These are phyloP conservation scores for Chironomus tepperi DNA, from an alignment of 1,140 invertebrate species.

Conservation along the genomic window DNA sequence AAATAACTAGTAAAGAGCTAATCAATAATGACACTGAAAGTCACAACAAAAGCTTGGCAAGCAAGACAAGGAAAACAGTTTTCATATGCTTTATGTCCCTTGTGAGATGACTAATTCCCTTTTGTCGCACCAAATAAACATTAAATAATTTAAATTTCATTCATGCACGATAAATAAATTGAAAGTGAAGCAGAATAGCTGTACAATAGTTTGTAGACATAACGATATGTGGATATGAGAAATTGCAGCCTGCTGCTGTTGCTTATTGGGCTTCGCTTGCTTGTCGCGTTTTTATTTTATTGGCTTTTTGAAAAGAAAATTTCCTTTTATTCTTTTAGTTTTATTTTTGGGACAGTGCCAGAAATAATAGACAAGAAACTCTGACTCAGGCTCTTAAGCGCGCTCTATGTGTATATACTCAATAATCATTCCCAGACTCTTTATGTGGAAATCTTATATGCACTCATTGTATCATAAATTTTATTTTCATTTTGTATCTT, in stretches of 20 bases:
- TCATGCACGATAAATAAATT: not conserved
- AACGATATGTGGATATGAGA: not conserved
- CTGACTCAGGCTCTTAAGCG: not conserved
- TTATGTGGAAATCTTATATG: not conserved
- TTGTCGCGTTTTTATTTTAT: not conserved
- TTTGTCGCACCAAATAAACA: too few species aligned
- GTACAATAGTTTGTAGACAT: not conserved
- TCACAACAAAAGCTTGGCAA: too few species aligned
- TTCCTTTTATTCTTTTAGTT: not conserved
- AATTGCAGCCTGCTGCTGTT: not conserved
- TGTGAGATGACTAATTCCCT: too few species aligned
- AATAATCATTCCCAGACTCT: too few species aligned
- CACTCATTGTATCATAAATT: not conserved
- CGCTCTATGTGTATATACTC: not conserved
- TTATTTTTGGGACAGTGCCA: not conserved
- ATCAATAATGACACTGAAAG: too few species aligned
- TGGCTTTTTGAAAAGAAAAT: not conserved
- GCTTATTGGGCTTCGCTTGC: not conserved
- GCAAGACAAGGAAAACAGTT: too few species aligned
- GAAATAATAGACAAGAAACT: not conserved
- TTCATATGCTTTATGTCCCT: too few species aligned
- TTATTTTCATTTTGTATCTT: not conserved
- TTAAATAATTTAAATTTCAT: not conserved
- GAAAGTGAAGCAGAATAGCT: too few species aligned
- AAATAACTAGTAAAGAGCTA: too few species aligned